A percentile compares a stretch with the other conserved stretches of the same genome.
Conservation (phyloP, 2,113 vertebrate genomes). For the Piprites chloris region DNA sequence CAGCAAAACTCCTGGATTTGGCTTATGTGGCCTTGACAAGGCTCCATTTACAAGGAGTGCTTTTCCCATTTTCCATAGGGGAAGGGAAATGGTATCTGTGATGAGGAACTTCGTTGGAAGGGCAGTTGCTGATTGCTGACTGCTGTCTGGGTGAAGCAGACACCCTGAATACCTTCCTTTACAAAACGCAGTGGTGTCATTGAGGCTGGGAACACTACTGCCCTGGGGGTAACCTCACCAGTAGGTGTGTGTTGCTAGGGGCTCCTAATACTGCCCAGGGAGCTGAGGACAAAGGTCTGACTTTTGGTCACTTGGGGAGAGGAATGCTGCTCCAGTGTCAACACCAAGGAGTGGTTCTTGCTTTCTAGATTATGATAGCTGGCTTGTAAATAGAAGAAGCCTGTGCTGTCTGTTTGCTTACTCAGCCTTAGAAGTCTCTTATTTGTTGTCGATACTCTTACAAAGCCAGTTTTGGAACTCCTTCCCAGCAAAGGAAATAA, state of each 20-base stretch:
- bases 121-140: neutral
- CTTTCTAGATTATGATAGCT: neutral
- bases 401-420: neutral
- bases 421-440: neutral
- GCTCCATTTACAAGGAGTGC: neutral
- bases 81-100: neutral
- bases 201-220: neutral
- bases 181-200: neutral
- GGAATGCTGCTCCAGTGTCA: constrained; percentile 27
- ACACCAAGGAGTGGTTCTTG: neutral
- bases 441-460: neutral
- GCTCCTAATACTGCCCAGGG: neutral
- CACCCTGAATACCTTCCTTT: neutral
- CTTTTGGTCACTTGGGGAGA: neutral
- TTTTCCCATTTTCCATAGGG: neutral
- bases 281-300: neutral
- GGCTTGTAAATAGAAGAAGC: neutral
- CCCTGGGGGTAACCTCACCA: neutral
- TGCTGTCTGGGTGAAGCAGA: neutral
- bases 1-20: neutral
- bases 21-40: neutral
- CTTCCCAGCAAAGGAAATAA: neutral
- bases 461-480: neutral
- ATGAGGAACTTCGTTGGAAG: neutral
- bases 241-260: neutral